These are phyloP conservation scores for Cephus pygmeus DNA, from an alignment of 2,888 invertebrate species.

Conservation along the genomic window DNA sequence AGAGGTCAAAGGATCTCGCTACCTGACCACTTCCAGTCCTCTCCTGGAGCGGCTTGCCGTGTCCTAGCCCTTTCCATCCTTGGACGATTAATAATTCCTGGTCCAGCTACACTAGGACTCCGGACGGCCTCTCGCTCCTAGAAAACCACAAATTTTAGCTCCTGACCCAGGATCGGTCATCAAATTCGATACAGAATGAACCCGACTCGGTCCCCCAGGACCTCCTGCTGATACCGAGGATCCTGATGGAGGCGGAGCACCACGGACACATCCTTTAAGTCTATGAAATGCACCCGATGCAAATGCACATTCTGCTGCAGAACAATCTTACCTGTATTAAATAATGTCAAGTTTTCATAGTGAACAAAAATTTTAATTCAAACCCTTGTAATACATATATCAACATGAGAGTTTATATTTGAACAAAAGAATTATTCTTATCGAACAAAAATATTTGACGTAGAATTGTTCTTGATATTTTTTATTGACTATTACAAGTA, in stretches of 20 bases:
- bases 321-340: neutral
- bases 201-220: slow-evolving; percentile 27
- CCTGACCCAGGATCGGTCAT: slow-evolving; percentile 31
- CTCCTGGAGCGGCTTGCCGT: slow-evolving; percentile 9
- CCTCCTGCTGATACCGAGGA: slow-evolving; percentile 40
- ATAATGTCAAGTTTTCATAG: neutral
- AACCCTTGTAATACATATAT: neutral
- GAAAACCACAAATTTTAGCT: slow-evolving; percentile 32
- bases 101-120: slow-evolving; percentile 16
- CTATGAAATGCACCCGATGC: neutral
- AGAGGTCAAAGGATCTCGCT: slow-evolving; percentile 54
- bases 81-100: slow-evolving; percentile 55
- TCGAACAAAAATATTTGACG: neutral
- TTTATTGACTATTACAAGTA: neutral
- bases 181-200: slow-evolving; percentile 44
- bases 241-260: slow-evolving; percentile 22
- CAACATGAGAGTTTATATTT: neutral
- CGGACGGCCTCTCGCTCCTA: slow-evolving; percentile 8
- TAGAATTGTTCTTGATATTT: neutral
- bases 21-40: slow-evolving; percentile 4
- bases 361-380: neutral
- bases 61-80: slow-evolving; percentile 39
- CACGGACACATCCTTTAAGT: neutral
- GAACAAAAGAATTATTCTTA: neutral
- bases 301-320: neutral